phyloP scores from a whole-genome alignment of 2,113 vertebrate genomes.

The Melanotaenia duboulayi region DNA sequence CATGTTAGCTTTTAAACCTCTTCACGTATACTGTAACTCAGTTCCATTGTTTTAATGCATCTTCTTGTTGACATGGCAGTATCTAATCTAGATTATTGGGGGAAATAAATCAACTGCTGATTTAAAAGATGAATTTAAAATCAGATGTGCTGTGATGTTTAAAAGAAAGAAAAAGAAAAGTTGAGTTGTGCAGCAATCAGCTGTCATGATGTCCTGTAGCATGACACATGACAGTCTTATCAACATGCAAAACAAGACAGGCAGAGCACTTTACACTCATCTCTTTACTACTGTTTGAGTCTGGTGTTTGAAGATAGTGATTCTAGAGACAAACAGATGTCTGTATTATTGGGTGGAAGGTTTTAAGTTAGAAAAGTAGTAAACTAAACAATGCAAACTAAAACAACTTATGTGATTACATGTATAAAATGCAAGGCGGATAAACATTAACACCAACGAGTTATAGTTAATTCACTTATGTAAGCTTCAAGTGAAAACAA shows the following conservation, averaged over 20 bases:
- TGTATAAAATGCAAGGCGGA: too few relatives aligned
- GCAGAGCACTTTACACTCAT: slow-evolving; percentile 4
- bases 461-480: neutral
- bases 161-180: slow-evolving; percentile 1
- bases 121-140: slow-evolving; percentile 25
- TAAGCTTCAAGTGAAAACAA: neutral
- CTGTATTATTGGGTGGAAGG: neutral
- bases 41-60: slow-evolving; percentile 2
- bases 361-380: neutral
- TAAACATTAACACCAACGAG: neutral
- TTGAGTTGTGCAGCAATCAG: slow-evolving; percentile 26
- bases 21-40: too few relatives aligned
- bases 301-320: slow-evolving; percentile 6
- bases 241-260: slow-evolving; percentile 1
- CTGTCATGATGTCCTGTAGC: slow-evolving; percentile 27
- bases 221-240: slow-evolving; percentile 27
- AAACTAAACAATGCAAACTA: too few relatives aligned
- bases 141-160: neutral
- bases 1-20: neutral
- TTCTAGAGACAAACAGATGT: slow-evolving; percentile 5
- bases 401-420: too few relatives aligned
- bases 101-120: slow-evolving; percentile 19
- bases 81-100: slow-evolving; percentile 1
- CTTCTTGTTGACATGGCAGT: neutral
- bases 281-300: slow-evolving; percentile 8